Percentiles rank a stretch among this genome's conserved stretches.
phyloP scores from a whole-genome alignment of 2,888 invertebrate species.

The Rhyacophila evoluta region DNA sequence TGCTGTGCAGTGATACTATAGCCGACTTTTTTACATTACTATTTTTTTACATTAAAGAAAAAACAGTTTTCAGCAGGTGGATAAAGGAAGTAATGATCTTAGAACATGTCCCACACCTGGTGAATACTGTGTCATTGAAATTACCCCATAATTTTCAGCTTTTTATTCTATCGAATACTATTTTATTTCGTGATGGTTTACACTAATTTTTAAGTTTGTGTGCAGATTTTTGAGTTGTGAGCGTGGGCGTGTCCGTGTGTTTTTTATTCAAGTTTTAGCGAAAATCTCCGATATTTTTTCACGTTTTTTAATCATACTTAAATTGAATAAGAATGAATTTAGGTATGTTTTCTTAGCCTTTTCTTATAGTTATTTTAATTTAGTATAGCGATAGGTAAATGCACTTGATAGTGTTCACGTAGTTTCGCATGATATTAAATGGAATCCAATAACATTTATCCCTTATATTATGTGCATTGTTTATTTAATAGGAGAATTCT shows the following conservation, averaged over 20 bases:
- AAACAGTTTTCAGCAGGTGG: conserved; percentile 29
- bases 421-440: no score
- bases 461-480: no score
- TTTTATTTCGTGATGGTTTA: conserved; percentile 38
- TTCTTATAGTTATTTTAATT: no score
- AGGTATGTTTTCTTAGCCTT: no score
- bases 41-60: conserved; percentile 36
- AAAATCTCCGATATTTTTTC: conserved; percentile 46
- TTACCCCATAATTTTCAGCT: conserved; percentile 37
- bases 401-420: no score
- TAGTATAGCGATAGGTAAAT: no score
- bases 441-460: no score
- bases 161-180: conserved; percentile 36
- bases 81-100: neutral
- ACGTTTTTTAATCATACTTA: conserved; percentile 47
- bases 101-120: conserved; percentile 31
- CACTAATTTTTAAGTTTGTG: conserved; percentile 42
- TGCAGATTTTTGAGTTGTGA: conserved; percentile 49
- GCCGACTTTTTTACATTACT: conserved; percentile 42
- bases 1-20: conserved; percentile 51
- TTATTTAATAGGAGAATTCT: no score
- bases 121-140: conserved; percentile 31
- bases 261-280: conserved; percentile 47
- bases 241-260: conserved; percentile 52
- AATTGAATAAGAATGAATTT: no score